Percentiles rank a stretch among this genome's conserved stretches.
These are phyloP conservation scores for Caiman crocodilus DNA, from an alignment of 2,797 vertebrate species.

Conservation along the genomic window DNA sequence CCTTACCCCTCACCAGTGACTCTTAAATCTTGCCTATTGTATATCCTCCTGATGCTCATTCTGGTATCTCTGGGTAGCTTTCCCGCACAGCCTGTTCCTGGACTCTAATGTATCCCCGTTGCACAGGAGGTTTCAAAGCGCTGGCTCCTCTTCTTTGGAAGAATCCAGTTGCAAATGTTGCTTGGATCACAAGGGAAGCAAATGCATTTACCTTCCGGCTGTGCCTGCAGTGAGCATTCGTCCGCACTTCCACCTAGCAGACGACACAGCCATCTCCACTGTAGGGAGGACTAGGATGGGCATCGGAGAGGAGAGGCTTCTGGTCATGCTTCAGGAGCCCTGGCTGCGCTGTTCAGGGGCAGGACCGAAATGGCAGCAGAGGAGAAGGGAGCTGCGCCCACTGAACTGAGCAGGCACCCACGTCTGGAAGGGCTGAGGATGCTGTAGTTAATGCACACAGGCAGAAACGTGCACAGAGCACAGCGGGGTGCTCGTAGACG, in stretches of 20 bases:
- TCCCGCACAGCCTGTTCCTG: neutral
- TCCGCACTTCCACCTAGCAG: too few species aligned
- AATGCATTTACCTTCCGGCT: neutral
- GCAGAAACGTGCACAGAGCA: neutral
- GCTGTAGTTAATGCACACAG: neutral
- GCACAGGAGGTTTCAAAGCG: rapidly evolving
- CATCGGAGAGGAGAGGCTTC: neutral
- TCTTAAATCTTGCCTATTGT: rapidly evolving
- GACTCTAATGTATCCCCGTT: rapidly evolving
- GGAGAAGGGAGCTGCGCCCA: neutral
- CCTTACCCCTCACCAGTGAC: neutral
- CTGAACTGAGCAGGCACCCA: neutral
- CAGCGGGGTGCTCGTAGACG: neutral
- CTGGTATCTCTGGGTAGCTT: neutral
- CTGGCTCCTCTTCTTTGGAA: neutral
- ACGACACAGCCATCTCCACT: neutral
- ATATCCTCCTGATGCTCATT: neutral
- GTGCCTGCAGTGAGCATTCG: rapidly evolving
- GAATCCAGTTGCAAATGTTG: neutral
- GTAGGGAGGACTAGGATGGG: rapidly evolving
- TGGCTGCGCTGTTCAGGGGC: neutral
- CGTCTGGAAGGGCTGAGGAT: neutral
- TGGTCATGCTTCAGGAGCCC: neutral
- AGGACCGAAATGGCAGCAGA: neutral
- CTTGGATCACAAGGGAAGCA: neutral